phyloP scores from a whole-genome alignment of 2,113 vertebrate species.

The Heptranchias perlo region DNA sequence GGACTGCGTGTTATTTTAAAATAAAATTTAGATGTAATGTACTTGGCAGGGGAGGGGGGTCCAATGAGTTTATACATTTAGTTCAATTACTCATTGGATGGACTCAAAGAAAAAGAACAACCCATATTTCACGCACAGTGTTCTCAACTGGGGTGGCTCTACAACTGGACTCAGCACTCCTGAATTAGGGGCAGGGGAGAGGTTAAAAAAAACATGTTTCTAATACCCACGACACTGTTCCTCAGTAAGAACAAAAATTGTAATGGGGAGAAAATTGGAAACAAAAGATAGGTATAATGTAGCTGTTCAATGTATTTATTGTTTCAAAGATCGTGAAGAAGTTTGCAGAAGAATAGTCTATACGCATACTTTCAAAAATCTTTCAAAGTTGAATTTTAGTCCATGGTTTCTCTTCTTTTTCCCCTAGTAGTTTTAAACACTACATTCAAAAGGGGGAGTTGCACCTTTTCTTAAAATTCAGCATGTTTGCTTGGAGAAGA shows the following conservation, averaged over 20 bases:
- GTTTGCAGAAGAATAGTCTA: not conserved
- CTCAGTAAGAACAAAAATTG: not conserved
- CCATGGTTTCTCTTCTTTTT: not conserved
- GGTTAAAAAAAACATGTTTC: not conserved
- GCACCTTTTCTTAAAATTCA: not conserved
- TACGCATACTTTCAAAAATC: not conserved
- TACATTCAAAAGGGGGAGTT: not conserved
- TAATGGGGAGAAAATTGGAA: not conserved
- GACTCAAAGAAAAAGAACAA: not conserved
- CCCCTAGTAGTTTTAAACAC: not conserved
- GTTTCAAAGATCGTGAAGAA: not conserved
- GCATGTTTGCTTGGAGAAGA: not conserved
- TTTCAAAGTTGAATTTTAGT: not conserved
- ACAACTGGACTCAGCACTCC: not conserved
- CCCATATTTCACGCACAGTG: too few relatives aligned
- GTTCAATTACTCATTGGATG: too few relatives aligned
- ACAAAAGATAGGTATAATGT: not conserved
- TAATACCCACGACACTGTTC: not conserved
- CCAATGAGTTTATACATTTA: not conserved
- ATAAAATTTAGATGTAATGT: not conserved
- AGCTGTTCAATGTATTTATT: not conserved
- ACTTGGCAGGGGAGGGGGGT: not conserved
- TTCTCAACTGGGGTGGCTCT: not conserved
- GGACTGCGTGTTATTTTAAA: not conserved
- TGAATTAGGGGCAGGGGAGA: not conserved